Conservation (phyloP, 2,113 vertebrate genomes). For the Carlito syrichta region DNA sequence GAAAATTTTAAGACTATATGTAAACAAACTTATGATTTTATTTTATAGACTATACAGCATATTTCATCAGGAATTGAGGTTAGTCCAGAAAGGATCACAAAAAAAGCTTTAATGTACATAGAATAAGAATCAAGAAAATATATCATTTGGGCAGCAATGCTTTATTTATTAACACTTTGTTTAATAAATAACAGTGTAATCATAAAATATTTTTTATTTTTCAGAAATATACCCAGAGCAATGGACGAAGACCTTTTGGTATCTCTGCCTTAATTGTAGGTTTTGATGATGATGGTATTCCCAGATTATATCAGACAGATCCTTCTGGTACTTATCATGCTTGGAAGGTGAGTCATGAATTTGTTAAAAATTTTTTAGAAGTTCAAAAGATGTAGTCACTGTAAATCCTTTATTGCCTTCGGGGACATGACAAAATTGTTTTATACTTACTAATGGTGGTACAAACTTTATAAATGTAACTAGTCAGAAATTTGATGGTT, state of each 20-base stretch:
- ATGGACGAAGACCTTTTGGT: constrained; percentile 88
- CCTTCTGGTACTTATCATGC: constrained; percentile 89
- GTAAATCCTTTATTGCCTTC: background rate
- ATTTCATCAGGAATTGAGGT: background rate
- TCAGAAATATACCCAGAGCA: constrained; percentile 82
- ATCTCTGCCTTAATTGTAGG: constrained; percentile 89
- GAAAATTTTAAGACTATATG: background rate
- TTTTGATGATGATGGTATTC: constrained; percentile 87
- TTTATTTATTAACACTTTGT: constrained; percentile 11
- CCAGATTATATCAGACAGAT: constrained; percentile 88
- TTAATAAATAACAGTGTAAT: background rate
- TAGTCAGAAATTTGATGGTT: background rate
- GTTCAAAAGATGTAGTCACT: background rate
- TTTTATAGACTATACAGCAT: background rate
- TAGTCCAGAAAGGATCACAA: background rate
- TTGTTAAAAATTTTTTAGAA: constrained; percentile 20
- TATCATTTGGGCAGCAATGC: background rate
- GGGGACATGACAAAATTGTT: background rate
- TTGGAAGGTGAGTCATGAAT: constrained; percentile 84
- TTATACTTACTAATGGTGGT: background rate
- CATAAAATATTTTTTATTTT: constrained; percentile 46
- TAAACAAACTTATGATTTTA: constrained; percentile 1
- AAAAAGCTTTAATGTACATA: background rate
- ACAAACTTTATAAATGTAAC: background rate
- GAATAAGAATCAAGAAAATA: background rate